Evolutionary conservation across 2,113 vertebrate species (phyloP).

Genomic region (Paramisgurnus dabryanus): DNA sequence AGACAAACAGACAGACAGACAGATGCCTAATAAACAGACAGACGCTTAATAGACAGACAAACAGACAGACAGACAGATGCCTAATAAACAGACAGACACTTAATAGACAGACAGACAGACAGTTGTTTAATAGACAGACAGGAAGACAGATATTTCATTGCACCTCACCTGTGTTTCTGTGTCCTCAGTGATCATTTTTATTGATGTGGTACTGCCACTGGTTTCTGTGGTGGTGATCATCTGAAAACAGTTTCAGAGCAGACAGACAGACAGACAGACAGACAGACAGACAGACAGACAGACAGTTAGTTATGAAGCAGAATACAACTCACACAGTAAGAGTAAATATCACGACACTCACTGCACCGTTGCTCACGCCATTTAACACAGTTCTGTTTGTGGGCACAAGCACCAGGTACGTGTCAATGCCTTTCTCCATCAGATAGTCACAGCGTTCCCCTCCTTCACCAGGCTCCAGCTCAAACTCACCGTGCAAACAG

Average conservation of each 20-base stretch:
- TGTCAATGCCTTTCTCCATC: conserved; percentile 90
- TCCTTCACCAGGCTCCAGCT: conserved; percentile 85
- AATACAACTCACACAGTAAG: not conserved
- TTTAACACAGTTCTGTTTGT: conserved; percentile 66
- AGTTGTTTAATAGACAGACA: not conserved
- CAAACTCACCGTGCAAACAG: conserved; percentile 88
- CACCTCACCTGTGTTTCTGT: conserved; percentile 65
- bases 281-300: not conserved
- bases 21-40: no score
- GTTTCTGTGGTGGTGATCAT: conserved; percentile 84
- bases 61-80: not conserved
- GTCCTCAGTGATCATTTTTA: conserved; percentile 67
- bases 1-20: no score
- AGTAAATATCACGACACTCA: conserved; percentile 66
- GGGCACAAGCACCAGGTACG: conserved; percentile 82
- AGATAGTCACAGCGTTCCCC: conserved; percentile 90
- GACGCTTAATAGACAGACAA: not conserved
- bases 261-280: conserved; percentile 3
- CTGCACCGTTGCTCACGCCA: conserved; percentile 73
- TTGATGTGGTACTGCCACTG: conserved; percentile 73
- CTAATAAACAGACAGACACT: not conserved
- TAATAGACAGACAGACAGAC: not conserved
- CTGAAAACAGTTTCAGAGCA: conserved; percentile 65
- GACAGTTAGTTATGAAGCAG: not conserved
- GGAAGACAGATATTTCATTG: not conserved